phyloP scores from a whole-genome alignment of 2,797 vertebrate genomes.

The Antrozous pallidus region DNA sequence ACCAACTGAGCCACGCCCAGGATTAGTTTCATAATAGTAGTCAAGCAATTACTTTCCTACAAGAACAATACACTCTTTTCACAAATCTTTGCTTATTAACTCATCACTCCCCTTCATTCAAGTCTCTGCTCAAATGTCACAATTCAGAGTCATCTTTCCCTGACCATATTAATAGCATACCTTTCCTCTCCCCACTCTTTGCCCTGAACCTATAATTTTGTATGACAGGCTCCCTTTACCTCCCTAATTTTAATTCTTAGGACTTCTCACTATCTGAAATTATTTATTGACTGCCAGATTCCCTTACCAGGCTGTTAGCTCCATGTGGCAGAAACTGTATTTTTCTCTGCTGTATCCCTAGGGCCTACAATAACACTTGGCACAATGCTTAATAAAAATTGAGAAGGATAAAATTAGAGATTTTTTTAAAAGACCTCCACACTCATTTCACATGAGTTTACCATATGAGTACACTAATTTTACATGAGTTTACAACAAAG shows the following conservation, averaged over 20 bases:
- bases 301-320: neutral
- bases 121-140: neutral
- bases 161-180: neutral
- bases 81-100: neutral
- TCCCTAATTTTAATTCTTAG: constrained; percentile 8
- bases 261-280: constrained; percentile 5
- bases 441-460: neutral
- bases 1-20: neutral
- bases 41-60: constrained; percentile 7
- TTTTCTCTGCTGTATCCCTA: neutral
- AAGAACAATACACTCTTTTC: neutral
- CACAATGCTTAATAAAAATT: constrained; percentile 9
- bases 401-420: neutral
- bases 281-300: neutral
- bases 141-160: neutral
- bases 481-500: constrained; percentile 1
- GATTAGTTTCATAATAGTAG: neutral
- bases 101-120: neutral
- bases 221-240: neutral
- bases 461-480: neutral
- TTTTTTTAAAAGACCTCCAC: neutral
- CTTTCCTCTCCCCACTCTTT: neutral
- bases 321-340: neutral
- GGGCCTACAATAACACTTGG: neutral
- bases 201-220: neutral